These are phyloP conservation scores for Macrophya annulata DNA, from an alignment of 2,888 invertebrate genomes.

Conservation along the genomic window DNA sequence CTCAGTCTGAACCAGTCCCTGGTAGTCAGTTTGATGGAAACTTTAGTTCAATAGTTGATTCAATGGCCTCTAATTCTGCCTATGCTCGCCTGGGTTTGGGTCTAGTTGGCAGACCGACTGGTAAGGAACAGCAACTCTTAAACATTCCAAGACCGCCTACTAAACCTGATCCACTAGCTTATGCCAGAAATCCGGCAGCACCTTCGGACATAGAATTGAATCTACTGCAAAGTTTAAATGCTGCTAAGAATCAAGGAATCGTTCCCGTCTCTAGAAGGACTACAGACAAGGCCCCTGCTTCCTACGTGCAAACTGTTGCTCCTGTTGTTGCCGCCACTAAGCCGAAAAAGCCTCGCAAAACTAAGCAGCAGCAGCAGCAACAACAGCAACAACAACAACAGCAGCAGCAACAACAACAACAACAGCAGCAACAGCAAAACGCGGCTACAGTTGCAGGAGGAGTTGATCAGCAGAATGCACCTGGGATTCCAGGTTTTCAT, in stretches of 20 bases:
- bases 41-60: slow-evolving; percentile 72
- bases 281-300: slow-evolving; percentile 68
- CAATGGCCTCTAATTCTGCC: slow-evolving; percentile 72
- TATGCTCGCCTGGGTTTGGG: slow-evolving; percentile 75
- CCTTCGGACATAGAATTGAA: slow-evolving; percentile 75
- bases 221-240: slow-evolving; percentile 74
- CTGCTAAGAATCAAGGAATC: slow-evolving; percentile 70
- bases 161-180: slow-evolving; percentile 73
- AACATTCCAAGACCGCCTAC: slow-evolving; percentile 77
- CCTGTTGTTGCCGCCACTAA: slow-evolving; percentile 63
- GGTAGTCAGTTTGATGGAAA: slow-evolving; percentile 73
- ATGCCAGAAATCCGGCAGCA: slow-evolving; percentile 67
- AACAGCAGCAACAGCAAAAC: slow-evolving; percentile 67
- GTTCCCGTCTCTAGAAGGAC: slow-evolving; percentile 76
- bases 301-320: slow-evolving; percentile 60
- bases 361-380: slow-evolving; percentile 66
- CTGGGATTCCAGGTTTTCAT: slow-evolving; percentile 71
- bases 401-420: slow-evolving; percentile 71
- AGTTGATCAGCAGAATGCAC: slow-evolving; percentile 64
- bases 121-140: slow-evolving; percentile 74
- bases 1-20: slow-evolving; percentile 69
- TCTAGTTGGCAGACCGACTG: slow-evolving; percentile 71
- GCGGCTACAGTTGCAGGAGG: slow-evolving; percentile 60
- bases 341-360: slow-evolving; percentile 69
- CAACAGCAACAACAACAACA: slow-evolving; percentile 75